Evolutionary conservation across 2,113 vertebrate species (phyloP), one percentile per base, ranked within the genome.

Genomic region (Alectura lathami): DNA sequence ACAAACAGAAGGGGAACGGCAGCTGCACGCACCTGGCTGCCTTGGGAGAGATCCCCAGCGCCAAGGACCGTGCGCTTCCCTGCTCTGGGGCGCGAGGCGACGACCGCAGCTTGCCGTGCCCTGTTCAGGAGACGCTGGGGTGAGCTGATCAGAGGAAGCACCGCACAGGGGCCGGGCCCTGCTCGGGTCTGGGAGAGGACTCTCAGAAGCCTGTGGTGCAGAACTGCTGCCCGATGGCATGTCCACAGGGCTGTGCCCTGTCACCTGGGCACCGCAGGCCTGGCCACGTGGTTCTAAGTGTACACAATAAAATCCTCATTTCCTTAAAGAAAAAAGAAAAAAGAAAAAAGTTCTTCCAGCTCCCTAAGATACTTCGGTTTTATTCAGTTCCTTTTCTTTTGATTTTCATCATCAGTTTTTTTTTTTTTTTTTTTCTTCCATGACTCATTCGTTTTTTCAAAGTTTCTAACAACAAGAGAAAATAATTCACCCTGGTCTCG

Each of bases 381-480:
- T 21, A 60, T 50, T 72, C 66, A 30, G 22, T 36, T 56, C 17
- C 29, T 63, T 91, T 73, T 74, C 42, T 50, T 68, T 24, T 40
- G 47, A 36, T 43, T 45, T 80, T 59, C 47, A 14, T 27, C 38
- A 84, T 51, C 64, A 62, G 67, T 73, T 76, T 47, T 54, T 83
- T 40, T 54, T 75, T 38, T 67, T 21, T 78, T 87, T 69, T 70
- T 70, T 38, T 36, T 67, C 75, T n/a, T 38, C 80, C 70, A 38
- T 81, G 70, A 85, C 70, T 95, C 83, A 77, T 76, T n/a, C n/a
- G n/a, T n/a, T n/a, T 53, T 77, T 63, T 63, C 69, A 73, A 56
- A 84, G 70, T 43, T 88, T 38, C 47, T 57, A 79, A 45, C 47
- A 76, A 69, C n/a, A 73, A 70, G 40, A 84, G 38, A 69, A 83